These are phyloP conservation scores for Engraulis encrasicolus DNA, from an alignment of 2,113 vertebrate genomes.

Conservation along the genomic window DNA sequence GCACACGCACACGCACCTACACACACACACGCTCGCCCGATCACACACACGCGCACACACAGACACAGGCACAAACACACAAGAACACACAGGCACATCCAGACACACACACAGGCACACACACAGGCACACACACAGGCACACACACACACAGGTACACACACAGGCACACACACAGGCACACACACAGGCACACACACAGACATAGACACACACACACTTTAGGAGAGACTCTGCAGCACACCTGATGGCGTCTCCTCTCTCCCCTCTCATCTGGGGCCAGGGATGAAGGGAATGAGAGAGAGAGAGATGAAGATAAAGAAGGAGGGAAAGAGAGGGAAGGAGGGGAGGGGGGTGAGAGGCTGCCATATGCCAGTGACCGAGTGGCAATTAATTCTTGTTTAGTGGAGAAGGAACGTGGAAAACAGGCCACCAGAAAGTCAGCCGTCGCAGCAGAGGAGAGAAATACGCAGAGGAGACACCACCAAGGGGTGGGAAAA, in stretches of 20 bases:
- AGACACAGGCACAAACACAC: slow-evolving; percentile 20
- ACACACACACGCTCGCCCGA: not conserved
- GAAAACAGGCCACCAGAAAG: slow-evolving; percentile 39
- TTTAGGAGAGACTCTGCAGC: not conserved
- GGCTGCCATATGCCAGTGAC: slow-evolving; percentile 65
- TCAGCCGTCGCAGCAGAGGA: slow-evolving; percentile 56
- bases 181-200: slow-evolving; percentile 27
- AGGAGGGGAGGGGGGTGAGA: slow-evolving; percentile 46
- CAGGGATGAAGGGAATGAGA: not conserved
- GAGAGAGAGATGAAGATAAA: slow-evolving; percentile 41
- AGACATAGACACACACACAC: slow-evolving; percentile 19
- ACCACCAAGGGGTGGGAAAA: not conserved
- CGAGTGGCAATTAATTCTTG: slow-evolving; percentile 67
- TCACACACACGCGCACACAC: no score
- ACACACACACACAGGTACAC: no score
- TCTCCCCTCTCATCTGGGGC: not conserved
- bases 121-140: no score
- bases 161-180: no score
- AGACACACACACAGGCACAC: no score
- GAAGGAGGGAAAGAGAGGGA: not conserved
- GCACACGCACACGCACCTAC: slow-evolving; percentile 18
- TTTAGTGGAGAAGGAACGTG: slow-evolving; percentile 58
- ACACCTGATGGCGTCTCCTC: not conserved
- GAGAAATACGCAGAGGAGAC: slow-evolving; percentile 30
- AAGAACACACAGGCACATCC: no score